phyloP scores from a whole-genome alignment of 2,797 vertebrate genomes.

The Lates japonicus region DNA sequence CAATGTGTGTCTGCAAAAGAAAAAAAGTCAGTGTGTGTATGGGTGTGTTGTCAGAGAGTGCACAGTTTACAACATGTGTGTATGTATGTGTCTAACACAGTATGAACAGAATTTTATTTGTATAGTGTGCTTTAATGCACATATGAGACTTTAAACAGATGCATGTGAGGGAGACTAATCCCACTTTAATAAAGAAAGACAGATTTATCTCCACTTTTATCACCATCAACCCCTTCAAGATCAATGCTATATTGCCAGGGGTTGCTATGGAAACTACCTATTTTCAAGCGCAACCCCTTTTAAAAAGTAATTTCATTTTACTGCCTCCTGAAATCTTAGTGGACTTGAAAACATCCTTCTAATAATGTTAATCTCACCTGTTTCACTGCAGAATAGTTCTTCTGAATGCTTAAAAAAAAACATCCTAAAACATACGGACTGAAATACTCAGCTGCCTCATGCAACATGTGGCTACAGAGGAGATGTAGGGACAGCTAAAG shows the following conservation, averaged over 20 bases:
- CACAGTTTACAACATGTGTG: neutral
- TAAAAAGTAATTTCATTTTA: constrained; percentile 4
- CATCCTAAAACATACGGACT: no score
- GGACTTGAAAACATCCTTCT: neutral
- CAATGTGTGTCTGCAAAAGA: neutral
- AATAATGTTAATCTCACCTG: neutral
- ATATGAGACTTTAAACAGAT: neutral
- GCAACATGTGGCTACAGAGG: neutral
- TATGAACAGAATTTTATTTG: neutral
- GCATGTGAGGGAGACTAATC: neutral
- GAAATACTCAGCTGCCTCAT: neutral
- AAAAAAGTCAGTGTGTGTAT: neutral
- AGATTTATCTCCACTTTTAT: constrained; percentile 4
- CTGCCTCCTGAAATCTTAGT: neutral
- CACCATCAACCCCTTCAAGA: constrained; percentile 9
- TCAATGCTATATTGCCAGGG: neutral
- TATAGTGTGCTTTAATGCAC: neutral
- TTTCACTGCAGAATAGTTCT: neutral
- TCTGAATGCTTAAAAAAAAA: no score
- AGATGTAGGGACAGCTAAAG: neutral
- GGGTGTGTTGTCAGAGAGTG: constrained; percentile 1
- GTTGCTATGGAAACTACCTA: constrained; percentile 70
- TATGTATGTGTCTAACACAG: neutral
- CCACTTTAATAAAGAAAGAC: constrained; percentile 4
- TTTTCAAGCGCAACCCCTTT: constrained; percentile 10